Evolutionary conservation across 1,140 invertebrate species (phyloP).

Genomic region (Anadara kagoshimensis): DNA sequence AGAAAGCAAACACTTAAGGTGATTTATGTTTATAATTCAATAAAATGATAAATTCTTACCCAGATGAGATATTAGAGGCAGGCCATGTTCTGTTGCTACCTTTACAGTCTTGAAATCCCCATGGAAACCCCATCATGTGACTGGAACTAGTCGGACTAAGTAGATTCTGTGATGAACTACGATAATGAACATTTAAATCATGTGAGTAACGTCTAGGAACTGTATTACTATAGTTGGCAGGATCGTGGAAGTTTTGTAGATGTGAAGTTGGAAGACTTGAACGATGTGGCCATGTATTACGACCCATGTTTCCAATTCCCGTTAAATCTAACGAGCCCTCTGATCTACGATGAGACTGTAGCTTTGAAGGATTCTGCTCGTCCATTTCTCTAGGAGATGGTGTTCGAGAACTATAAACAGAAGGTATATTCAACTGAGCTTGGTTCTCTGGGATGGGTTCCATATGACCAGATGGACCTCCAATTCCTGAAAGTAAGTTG

Average conservation of each 20-base stretch:
- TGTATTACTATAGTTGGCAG: constrained; percentile 3
- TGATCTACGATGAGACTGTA: constrained; percentile 54
- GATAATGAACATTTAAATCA: constrained; percentile 7
- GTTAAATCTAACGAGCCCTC: constrained; percentile 64
- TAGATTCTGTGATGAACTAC: constrained; percentile 18
- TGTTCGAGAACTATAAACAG: constrained; percentile 24
- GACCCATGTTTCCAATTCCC: constrained; percentile 29
- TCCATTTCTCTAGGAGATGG: constrained; percentile 30
- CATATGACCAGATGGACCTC: constrained; percentile 36
- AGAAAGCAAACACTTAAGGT: no score
- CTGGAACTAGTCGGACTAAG: constrained; percentile 7
- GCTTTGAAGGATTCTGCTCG: constrained; percentile 12
- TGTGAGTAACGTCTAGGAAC: constrained; percentile 35
- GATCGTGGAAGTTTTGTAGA: constrained; percentile 27
- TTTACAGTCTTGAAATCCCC: constrained; percentile 24
- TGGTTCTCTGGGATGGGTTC: constrained; percentile 55
- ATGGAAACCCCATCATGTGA: constrained; percentile 8
- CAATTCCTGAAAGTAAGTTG: constrained; percentile 61
- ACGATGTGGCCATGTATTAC: constrained; percentile 59
- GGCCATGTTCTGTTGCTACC: constrained; percentile 32
- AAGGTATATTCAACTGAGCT: constrained; percentile 53
- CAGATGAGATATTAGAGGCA: constrained; percentile 16
- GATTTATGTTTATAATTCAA: no score
- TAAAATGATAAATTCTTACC: constrained; percentile 7
- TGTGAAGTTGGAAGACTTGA: constrained; percentile 59